Evolutionary conservation across 2,797 vertebrate species (phyloP), one percentile per base, ranked within the genome.

Genomic region (Perodicticus potto): DNA sequence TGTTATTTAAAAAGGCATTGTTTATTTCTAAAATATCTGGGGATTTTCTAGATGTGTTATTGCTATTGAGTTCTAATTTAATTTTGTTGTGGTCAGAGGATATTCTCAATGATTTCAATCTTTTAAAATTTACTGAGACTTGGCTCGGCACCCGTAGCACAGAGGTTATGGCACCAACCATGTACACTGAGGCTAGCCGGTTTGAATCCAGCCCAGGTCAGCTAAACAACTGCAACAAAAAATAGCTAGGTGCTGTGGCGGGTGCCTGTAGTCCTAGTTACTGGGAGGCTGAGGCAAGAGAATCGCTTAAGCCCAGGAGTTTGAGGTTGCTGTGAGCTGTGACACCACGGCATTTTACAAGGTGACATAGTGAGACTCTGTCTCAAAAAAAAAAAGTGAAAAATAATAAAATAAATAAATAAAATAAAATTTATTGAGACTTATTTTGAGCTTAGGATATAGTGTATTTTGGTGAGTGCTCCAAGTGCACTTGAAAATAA

Each of bases 21-120:
- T 86, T 86, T 40, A 73, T 22, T 72, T 90, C 81, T 89, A 81
- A 96, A 72, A 82, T 43, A 81, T 7, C 53, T 94, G 63, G 74
- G 13, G 20, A 67, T 65, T 94, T 90, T 92, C 34, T 63, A 91
- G 37, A 7, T 84, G 57, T 72, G 25, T 45, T 84, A 76, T 32
- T 90, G 25, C 9, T 59, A 61, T n/a, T 70, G 69, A 76, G 63
- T 74, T 95, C 27, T 78, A 83, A 83, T 55, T 94, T 90, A 76
- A 94, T 77, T 90, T 82, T 22, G 16, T 7, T 70, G 45, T 63
- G 27, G 59, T 57, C 23, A 61, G 27, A 86, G 34, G 86, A 70
- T 86, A 61, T 43, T 80, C 59, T 70, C 23, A 59, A 49, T 59
- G 40, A 92, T 57, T 92, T 95, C 73, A 95, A 2, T 70, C 63